Conservation (phyloP, 2,797 vertebrate species). For the Coccyzus lansbergi region DNA sequence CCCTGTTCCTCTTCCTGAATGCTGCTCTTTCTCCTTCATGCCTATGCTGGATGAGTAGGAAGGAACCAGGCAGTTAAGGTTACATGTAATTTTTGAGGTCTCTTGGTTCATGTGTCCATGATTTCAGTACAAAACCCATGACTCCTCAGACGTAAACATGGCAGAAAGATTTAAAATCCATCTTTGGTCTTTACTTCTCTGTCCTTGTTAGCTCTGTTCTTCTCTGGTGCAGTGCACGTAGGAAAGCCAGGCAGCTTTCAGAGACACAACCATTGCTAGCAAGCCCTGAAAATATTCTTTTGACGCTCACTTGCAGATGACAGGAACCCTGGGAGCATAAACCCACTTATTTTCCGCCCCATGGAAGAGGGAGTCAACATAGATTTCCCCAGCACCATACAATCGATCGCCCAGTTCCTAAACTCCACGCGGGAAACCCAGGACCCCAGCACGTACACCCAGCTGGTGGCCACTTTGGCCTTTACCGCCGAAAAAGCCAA, state of each 20-base stretch:
- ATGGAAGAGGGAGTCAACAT: slow-evolving; percentile 87
- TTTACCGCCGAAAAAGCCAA: slow-evolving; percentile 98
- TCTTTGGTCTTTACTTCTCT: slow-evolving; percentile 16
- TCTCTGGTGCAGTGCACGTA: neutral
- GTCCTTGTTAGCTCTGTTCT: neutral
- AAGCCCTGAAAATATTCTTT: slow-evolving; percentile 85
- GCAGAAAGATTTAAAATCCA: neutral
- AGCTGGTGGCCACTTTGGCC: slow-evolving; percentile 94
- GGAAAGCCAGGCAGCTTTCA: neutral
- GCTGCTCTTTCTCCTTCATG: neutral
- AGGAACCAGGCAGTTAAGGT: neutral
- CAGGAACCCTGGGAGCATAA: slow-evolving; percentile 76
- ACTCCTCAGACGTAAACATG: neutral
- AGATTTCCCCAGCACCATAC: slow-evolving; percentile 90
- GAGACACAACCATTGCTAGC: neutral
- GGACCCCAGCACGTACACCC: slow-evolving; percentile 84
- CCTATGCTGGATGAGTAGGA: neutral
- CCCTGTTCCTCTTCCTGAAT: neutral
- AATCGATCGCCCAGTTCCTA: slow-evolving; percentile 88
- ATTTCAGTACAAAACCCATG: fast-evolving
- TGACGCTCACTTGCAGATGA: slow-evolving; percentile 89
- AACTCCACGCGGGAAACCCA: slow-evolving; percentile 86
- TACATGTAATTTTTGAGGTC: neutral
- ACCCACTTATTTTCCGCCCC: slow-evolving; percentile 84
- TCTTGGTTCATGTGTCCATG: neutral